Evolutionary conservation across 37 sponge, comb jelly and placozoan species (phyloP), one percentile per base, ranked within the genome.

Genomic region (Eunapius fragilis): DNA sequence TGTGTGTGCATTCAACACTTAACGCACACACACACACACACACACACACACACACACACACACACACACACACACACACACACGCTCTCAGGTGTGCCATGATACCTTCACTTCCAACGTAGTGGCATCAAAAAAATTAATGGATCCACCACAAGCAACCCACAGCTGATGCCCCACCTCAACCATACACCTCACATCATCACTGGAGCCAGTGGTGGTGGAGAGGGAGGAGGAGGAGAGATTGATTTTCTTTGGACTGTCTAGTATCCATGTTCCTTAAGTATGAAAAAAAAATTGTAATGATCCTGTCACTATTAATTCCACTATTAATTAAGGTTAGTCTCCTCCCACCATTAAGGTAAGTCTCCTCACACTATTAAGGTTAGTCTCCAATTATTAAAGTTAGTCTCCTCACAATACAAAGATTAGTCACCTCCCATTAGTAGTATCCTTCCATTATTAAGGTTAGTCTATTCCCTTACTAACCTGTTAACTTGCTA

Each of bases 141-240:
- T 73, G 25, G 74, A 82, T 11, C 78, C 49, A 2, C 93, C 93
- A 31, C 80, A 72, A 9, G 86, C 89, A 0, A 93, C 76, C 93
- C 93, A 93, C 27, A 89, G 22, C 71, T 81, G 32, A 10, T 89
- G 70, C n/a, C 69, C 49, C 0, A 87, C 84, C 23, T 31, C 69
- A 32, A 82, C 67, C 25, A 93, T 89, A 73, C 80, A 78, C 32
- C 36, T 38, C 25, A 93, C 83, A 25, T 83, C 90, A 31, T 77
- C 33, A 17, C 22, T 11, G 14, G 58, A 58, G 58, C 19, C 14
- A 19, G 19, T 4, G 58, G 58, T 58, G 58, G 58, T 17, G 7
- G 22, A 17, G 22, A 19, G 14, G 58, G 58, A 19, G 58, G 67
- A 49, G 13, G 73, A 27, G 14, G 90, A 78, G 11, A 93, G 80